Evolutionary conservation across 2,888 invertebrate species (phyloP), one percentile per base, ranked within the genome.

Genomic region (Cephus pulcher): DNA sequence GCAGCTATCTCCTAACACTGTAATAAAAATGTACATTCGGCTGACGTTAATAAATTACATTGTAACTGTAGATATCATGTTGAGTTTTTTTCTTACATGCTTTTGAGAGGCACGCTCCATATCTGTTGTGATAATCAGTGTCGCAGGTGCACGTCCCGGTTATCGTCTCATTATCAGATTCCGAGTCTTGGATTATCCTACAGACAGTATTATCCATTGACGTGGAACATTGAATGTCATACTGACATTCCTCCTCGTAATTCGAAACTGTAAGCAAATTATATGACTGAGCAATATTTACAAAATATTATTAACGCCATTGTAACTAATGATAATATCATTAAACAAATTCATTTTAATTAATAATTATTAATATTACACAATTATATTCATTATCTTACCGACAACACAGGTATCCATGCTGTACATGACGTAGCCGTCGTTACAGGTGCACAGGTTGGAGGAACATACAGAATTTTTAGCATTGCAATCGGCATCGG

Each of bases 201-300:
- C 85, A 87, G 75, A 82, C 33, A 12, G 84, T 68, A 34, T 82
- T 82, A 11, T 35, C 3, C 9, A 78, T 30, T 1, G 3, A 12
- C 1, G 40, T 30, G 11, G 78, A 79, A 69, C 89, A 89, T 71
- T 89, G 89, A 30, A 84, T 23, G 77, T 87, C 82, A 33, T 81
- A 30, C 11, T 81, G 75, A 76, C 89, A 89, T 68, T 75, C 30
- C 6, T 81, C 33, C 4, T 82, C 83, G 40, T 83, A 84, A 0
- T 35, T 11, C 1, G 79, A 74, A 70, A 79, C 89, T 89, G 34
- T 9, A 15, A 56, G 56, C 1, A 6, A 23, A 56, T 0, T 56
- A 23, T 23, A 56, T 23, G 23, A 9, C 23, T 23, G 2, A 56
- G 56, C 9, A 56, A 9, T 23, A 56, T 56, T 23, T 9, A 56